Base-by-base conservation (phyloP, 2,888 invertebrate species). In the Phasia obesa region DNA sequence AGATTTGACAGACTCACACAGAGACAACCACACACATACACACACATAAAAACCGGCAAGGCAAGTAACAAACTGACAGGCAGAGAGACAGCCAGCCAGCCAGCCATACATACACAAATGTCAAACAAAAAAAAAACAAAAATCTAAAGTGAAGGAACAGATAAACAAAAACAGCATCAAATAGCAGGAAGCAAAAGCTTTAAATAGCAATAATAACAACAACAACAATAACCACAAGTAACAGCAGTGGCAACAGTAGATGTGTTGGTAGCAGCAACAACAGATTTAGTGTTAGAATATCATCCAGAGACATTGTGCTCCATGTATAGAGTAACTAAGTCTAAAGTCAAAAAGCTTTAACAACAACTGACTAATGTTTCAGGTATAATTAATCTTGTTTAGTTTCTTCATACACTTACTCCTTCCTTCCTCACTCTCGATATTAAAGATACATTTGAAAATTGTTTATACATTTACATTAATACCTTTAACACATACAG, bases 371-470 rank as follows among this genome's bases (percentile, higher is more conserved):
- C 82, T 79, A 83, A 79, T 75, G 65, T 83, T 75, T 79, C 88
- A 89, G 88, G 87, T 90, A 88, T 89, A 90, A 89, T 90, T 90
- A 89, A 90, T 89, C 89, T 89, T 90, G 88, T 90, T 89, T 89
- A 88, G 87, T 70, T 75, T 74, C 51, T 75, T 74, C 51, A 78
- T 70, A 65, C 27, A 74, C 47, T 47, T 21, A 17, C 67, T 31
- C 35, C 35, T 11, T 2, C 35, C 6, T 35, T 2, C 11, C 35
- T 35, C 38, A 4, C 38, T 2, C n/a, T 49, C 4, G 21, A 19
- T n/a, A 9, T 0, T 0, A n/a, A n/a, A n/a, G n/a, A 21, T 49
- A 13, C 19, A 11, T 49, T 49, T 13, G 21, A 4, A 11, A 21
- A 49, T 49, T 49, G 13, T 42, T 42, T 0, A 42, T 42, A n/a